A percentile compares a stretch with the other conserved stretches of the same genome.
phyloP scores from a whole-genome alignment of 1,140 invertebrate genomes.

The Zaprionus gabonicus region DNA sequence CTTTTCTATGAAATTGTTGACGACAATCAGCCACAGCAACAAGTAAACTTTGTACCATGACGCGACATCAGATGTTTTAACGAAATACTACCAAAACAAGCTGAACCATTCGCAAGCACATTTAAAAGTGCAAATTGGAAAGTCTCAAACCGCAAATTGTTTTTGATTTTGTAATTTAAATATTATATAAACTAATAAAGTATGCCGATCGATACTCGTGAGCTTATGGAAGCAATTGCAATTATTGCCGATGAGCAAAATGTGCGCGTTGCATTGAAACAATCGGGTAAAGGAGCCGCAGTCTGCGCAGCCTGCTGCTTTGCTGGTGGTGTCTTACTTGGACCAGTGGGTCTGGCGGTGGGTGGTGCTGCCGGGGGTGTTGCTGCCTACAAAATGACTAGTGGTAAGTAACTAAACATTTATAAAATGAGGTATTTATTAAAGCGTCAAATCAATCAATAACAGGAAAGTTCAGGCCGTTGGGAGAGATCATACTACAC shows the following conservation, averaged over 20 bases:
- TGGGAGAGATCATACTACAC: constrained; percentile 76
- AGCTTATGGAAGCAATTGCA: constrained; percentile 76
- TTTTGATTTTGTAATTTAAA: not conserved
- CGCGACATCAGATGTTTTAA: constrained; percentile 1
- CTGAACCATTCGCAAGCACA: not conserved
- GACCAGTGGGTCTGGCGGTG: constrained; percentile 74
- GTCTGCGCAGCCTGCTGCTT: constrained; percentile 78
- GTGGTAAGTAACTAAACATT: constrained; percentile 48
- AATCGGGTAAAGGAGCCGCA: constrained; percentile 75
- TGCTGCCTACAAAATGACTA: constrained; percentile 75
- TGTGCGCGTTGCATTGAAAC: constrained; percentile 72
- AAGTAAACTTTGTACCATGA: constrained; percentile 29
- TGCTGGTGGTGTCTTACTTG: constrained; percentile 71
- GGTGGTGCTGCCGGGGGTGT: constrained; percentile 77
- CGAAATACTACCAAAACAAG: not conserved
- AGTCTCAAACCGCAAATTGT: not conserved
- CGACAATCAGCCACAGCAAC: constrained; percentile 1
- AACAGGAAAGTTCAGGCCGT: constrained; percentile 68
- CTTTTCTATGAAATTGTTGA: not conserved
- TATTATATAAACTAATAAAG: constrained; percentile 9
- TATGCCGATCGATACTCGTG: constrained; percentile 78
- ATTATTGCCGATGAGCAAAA: constrained; percentile 74
- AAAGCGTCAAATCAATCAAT: not conserved
- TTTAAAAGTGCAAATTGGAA: not conserved
- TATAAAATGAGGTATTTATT: not conserved